Percentiles rank a stretch among this genome's conserved stretches.
phyloP scores from a whole-genome alignment of 2,888 invertebrate genomes.

The Parnassius apollo region DNA sequence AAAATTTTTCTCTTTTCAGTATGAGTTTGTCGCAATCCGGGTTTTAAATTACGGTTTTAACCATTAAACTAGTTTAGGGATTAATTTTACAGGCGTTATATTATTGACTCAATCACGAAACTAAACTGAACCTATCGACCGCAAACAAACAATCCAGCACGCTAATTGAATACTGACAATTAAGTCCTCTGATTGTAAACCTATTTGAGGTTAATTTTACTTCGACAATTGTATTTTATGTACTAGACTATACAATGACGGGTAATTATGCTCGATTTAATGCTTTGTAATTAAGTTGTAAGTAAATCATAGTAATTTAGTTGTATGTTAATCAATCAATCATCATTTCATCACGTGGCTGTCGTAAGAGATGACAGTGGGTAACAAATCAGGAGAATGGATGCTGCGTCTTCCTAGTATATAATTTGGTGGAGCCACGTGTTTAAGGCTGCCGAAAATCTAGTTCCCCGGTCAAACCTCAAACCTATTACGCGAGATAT shows the following conservation, averaged over 20 bases:
- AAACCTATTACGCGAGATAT: too few relatives aligned
- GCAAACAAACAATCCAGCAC: slow-evolving; percentile 31
- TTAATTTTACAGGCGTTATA: background rate
- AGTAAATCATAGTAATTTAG: slow-evolving; percentile 11
- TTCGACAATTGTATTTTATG: slow-evolving; percentile 23
- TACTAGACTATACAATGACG: slow-evolving; percentile 13
- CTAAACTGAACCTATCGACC: slow-evolving; percentile 14
- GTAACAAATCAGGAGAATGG: too few relatives aligned
- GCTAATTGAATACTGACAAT: slow-evolving; percentile 36
- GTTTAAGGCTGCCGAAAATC: too few relatives aligned
- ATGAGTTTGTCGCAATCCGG: too few relatives aligned
- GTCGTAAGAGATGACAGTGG: too few relatives aligned
- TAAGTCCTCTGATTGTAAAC: slow-evolving; percentile 33
- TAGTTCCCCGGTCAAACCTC: too few relatives aligned
- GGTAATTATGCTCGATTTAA: slow-evolving; percentile 18
- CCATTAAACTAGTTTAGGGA: too few relatives aligned
- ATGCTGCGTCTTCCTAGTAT: too few relatives aligned
- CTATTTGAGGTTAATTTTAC: slow-evolving; percentile 32
- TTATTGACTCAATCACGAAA: background rate
- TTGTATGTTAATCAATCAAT: background rate
- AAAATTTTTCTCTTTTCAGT: too few relatives aligned
- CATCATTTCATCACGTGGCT: too few relatives aligned
- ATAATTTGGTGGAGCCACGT: too few relatives aligned
- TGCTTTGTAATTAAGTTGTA: slow-evolving; percentile 19
- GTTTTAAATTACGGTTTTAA: too few relatives aligned